Base-by-base conservation (phyloP, 2,797 vertebrate genomes). In the Mionectes olivaceus region DNA sequence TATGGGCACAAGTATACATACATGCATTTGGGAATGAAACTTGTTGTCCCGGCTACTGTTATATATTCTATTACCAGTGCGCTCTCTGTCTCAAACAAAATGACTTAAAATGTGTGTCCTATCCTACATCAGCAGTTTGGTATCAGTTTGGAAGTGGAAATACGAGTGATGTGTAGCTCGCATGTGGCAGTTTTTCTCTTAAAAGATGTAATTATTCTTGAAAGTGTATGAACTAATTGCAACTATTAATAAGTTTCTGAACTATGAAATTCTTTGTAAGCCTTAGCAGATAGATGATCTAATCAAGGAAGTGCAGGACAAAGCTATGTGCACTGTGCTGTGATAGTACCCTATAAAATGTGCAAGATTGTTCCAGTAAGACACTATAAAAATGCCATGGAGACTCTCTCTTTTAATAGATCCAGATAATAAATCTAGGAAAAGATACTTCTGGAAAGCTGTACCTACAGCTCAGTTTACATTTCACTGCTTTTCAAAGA, bases 1-100 rank as follows among this genome's bases (percentile, higher is more conserved):
- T 57, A 4, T 5, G 15, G 17, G 14, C 63, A 7, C 19, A 49
- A 35, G 12, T 37, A 4, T 3, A 11, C 50, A 27, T n/a, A 60
- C 13, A 3, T 46, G 28, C 19, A 70, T 33, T 55, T 67, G 8
- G 6, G 5, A 87, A 83, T 49, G 56, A 23, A 80, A 32, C 23
- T 89, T 71, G 28, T 46, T 82, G 18, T 19, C 32, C 35, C 11
- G 35, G 10, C 39, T 70, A 2, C 32, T 4, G 2, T 35, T 39
- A 41, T 19, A 0, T 11, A 24, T 4, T 1, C 27, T 61, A 0
- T 71, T 87, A 43, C 9, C 5, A 4, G 8, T 64, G 30, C 0
- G 0, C n/a, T 46, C 19, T 55, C 9, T 10, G 23, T 33, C 32
- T 73, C 50, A 46, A 83, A 60, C 12, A 64, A 55, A 61, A 25